Evolutionary conservation across 2,888 invertebrate genomes (phyloP), one percentile per base, ranked within the genome.

Genomic region (Melinaea marsaeus): DNA sequence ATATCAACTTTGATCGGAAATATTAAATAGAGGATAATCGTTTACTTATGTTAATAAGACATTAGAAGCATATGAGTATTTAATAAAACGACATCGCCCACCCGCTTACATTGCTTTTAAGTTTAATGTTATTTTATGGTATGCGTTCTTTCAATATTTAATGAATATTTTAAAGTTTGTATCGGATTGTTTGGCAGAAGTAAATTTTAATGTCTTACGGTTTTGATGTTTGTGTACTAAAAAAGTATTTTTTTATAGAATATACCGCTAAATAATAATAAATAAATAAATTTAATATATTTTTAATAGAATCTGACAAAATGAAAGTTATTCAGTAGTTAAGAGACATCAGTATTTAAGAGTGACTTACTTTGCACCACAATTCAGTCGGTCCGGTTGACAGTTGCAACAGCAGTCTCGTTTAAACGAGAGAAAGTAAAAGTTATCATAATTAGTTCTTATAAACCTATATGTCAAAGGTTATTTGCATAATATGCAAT

Each of bases 401-500:
- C 11, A 32, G 32, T 51, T 32, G 32, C 51, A 32, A 51, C 51
- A 32, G 32, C 51, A 32, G 11, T 22, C 51, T 22, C 22, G 9
- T 51, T 51, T 51, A 32, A 51, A 51, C 51, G 32, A 51, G 51
- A 51, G 51, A 51, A 51, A 51, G 51, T 51, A 32, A 51, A 51
- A 51, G 46, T 11, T 46, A 46, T 22, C 48, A 32, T 51, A 51
- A 51, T 51, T 51, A 51, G 51, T 51, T 51, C 35, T 37, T 56
- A 46, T 61, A 66, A 66, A 65, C 57, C 67, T 64, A 71, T 74
- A 76, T 75, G 74, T 73, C 75, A 74, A 57, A 68, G 67, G 71
- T 70, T 58, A 55, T 59, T 69, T 68, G 64, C 58, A 62, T 63
- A 70, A 66, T 57, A 64, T 47, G 56, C 62, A 64, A 62, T 69